phyloP scores from a whole-genome alignment of 2,888 invertebrate genomes.

The Herminia tarsipennalis region DNA sequence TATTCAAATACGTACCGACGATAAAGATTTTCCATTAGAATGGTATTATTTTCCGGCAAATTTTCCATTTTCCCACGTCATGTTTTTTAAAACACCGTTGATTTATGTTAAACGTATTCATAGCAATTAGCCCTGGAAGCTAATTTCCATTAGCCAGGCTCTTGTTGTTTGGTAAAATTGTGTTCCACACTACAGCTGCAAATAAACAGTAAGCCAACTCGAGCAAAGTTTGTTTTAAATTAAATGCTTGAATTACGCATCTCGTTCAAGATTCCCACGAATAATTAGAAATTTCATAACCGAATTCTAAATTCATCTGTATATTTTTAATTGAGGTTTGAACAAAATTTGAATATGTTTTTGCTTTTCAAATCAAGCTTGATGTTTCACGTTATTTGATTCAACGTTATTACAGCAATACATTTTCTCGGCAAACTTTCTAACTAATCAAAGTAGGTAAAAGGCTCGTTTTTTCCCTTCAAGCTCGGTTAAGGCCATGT shows the following conservation, averaged over 20 bases:
- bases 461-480: not conserved
- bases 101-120: conserved; percentile 70
- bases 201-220: conserved; percentile 29
- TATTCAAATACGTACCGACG: conserved; percentile 37
- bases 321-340: conserved; percentile 8
- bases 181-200: conserved; percentile 32
- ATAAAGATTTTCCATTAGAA: conserved; percentile 44
- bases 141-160: conserved; percentile 64
- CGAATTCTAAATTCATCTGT: conserved; percentile 1
- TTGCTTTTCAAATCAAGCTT: not conserved
- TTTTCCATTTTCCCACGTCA: conserved; percentile 48
- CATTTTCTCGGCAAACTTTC: not conserved
- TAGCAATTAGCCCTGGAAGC: conserved; percentile 63
- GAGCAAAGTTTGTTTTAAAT: conserved; percentile 14
- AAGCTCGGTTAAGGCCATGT: not conserved
- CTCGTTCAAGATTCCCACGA: conserved; percentile 6
- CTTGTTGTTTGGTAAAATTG: conserved; percentile 54
- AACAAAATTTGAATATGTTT: conserved; percentile 5
- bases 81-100: conserved; percentile 62
- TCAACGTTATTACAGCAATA: not conserved
- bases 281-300: conserved; percentile 13
- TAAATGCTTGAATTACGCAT: conserved; percentile 12
- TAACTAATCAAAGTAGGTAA: not conserved
- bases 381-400: not conserved
- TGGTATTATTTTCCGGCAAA: conserved; percentile 36